Evolutionary conservation across 2,888 invertebrate genomes (phyloP), one percentile per base, ranked within the genome.

Genomic region (Protodeltote pygarga): DNA sequence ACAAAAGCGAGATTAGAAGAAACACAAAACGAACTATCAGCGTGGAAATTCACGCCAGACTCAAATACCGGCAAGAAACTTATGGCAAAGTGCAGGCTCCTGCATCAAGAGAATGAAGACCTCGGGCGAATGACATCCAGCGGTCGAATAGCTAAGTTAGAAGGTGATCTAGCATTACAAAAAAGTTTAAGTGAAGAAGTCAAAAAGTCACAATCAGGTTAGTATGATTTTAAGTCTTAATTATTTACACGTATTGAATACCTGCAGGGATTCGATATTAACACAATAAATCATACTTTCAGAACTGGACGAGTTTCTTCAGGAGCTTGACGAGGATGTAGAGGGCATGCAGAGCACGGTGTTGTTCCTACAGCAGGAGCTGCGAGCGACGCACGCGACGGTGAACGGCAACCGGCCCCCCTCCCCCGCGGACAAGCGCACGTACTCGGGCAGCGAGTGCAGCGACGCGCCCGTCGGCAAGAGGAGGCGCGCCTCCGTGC

Each of bases 11-110:
- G 97, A 81, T 93, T 98, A 65, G 98, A 99, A 83, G 98, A 99
- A 87, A 98, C 98, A 10, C 99, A 99, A 87, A 98, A 98, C 88
- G 99, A 99, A 93, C 93, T 99, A 29, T 97, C 97, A 42, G 99
- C 99, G 2, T 99, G 99, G 98, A 99, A 99, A 89, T 99, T 99
- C 87, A 99, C 99, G 8, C 98, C 99, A n/a, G 99, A 99, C 88
- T 98, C 98, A 58, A 98, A 98, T 92, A 98, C 98, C 31, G 99
- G 99, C 60, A 99, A 99, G 89, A 95, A 98, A 65, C 92, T 99
- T 65, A 99, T 99, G 99, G 98, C 98, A 5, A 98, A 98, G 84
- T 99, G 99, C 83, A 94, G 98, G 54, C 92, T 98, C 65, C 89
- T 99, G 31, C 97, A 98, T 80, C 98, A 98, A 86, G 99, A 99